Base-by-base conservation (phyloP, 1,140 invertebrate genomes). In the Piezodorus guildinii region DNA sequence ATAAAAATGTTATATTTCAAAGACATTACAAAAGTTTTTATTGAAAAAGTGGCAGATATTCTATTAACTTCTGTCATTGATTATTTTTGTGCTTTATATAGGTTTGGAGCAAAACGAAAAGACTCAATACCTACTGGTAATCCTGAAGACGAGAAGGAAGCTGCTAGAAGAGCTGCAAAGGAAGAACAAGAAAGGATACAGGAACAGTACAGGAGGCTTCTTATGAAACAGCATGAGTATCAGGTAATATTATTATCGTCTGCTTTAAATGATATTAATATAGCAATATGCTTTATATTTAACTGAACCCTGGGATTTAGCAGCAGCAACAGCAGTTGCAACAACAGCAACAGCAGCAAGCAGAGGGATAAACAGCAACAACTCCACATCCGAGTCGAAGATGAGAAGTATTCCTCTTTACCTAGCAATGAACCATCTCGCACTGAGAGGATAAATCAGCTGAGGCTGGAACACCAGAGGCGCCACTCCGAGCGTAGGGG, bases 51-150 rank as follows among this genome's bases (percentile, higher is more conserved):
- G n/a, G n/a, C n/a, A n/a, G n/a, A n/a, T n/a, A n/a, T n/a, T n/a
- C n/a, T n/a, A n/a, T n/a, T n/a, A n/a, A n/a, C n/a, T n/a, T n/a
- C n/a, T n/a, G n/a, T n/a, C n/a, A n/a, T n/a, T n/a, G n/a, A n/a
- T n/a, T n/a, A n/a, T n/a, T n/a, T n/a, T 30, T 30, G 3, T 30
- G 8, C 6, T 39, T 39, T 39, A 39, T 69, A 16, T 62, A 80
- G 79, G 71, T 88, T 90, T 76, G 87, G 87, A 17, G 88, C 88
- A 72, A 85, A 87, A 69, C 76, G 85, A 63, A 88, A 89, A 73
- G 70, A 69, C 21, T 49, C 58, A 16, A 65, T 46, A n/a, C 56
- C 66, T 66, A 46, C 59, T 60, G 49, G 65, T 65, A 68, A 69
- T 14, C 62, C 59, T 8, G 70, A 70, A 45, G 68, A 67, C 44